Conservation (phyloP, 2,888 invertebrate genomes). For the Caenorhabditis wallacei region DNA sequence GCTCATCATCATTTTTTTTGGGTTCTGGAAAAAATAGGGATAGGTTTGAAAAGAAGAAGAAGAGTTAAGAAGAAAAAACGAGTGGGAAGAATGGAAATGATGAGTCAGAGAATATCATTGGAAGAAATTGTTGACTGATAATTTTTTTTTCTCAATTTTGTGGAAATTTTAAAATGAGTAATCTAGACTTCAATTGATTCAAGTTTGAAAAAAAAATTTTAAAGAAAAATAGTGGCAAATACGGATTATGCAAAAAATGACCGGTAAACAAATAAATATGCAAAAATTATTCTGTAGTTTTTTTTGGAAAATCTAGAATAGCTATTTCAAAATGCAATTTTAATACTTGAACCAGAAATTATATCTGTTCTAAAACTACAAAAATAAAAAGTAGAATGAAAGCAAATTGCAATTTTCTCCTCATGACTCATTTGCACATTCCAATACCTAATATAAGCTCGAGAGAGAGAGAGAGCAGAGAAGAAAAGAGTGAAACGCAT, state of each 20-base stretch:
- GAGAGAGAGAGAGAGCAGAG: not conserved
- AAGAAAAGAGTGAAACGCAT: not conserved
- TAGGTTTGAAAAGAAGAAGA: not conserved
- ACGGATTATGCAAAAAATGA: not conserved
- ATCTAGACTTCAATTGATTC: no score
- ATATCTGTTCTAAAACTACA: no score
- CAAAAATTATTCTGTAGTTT: not conserved
- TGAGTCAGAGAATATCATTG: not conserved
- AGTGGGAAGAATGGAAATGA: not conserved
- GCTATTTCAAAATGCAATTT: no score
- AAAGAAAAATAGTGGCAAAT: not conserved
- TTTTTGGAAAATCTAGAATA: not conserved
- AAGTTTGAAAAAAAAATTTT: not conserved
- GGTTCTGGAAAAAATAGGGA: constrained; percentile 2
- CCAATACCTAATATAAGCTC: not conserved
- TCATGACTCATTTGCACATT: constrained; percentile 6
- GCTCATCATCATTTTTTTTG: constrained; percentile 28
- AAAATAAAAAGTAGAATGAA: no score
- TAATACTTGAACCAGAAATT: no score
- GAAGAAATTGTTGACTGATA: no score
- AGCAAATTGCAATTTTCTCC: no score
- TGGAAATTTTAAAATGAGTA: no score
- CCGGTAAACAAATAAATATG: not conserved
- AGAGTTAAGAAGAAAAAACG: not conserved
- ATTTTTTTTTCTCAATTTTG: no score